Evolutionary conservation across 2,888 invertebrate species (phyloP).

Genomic region (Timema cristinae): DNA sequence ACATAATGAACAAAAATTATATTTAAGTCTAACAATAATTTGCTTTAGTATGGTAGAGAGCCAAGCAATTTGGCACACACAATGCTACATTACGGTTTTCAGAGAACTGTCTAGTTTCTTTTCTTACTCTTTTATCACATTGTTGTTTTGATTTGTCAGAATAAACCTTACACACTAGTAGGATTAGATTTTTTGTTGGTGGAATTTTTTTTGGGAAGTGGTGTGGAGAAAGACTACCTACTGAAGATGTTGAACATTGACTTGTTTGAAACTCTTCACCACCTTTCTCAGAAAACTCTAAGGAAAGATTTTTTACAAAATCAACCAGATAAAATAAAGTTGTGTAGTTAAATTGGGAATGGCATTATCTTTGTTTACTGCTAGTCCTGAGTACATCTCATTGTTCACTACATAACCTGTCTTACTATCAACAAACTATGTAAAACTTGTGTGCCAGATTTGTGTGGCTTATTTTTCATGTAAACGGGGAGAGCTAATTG

Average conservation of each 20-base stretch:
- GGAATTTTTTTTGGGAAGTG: not conserved
- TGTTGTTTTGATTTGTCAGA: not conserved
- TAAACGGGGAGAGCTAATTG: not conserved
- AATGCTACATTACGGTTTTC: not conserved
- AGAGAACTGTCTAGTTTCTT: not conserved
- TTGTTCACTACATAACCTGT: not conserved
- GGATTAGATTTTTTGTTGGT: not conserved
- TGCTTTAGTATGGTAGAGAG: not conserved
- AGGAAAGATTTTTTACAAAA: slow-evolving; percentile 2
- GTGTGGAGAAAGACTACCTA: not conserved
- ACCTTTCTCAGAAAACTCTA: not conserved
- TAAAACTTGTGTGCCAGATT: not conserved
- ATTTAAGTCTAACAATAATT: not conserved
- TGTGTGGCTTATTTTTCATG: slow-evolving; percentile 3
- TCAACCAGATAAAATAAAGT: not conserved
- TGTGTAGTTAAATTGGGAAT: not conserved
- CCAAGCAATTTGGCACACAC: not conserved
- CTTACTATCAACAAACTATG: not conserved
- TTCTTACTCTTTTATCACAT: not conserved
- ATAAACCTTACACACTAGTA: slow-evolving; percentile 2
- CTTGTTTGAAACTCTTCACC: not conserved
- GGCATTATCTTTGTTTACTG: not conserved
- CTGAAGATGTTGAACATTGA: not conserved
- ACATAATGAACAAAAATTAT: too few relatives aligned
- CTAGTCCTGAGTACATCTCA: not conserved